Conservation (phyloP, 2,113 vertebrate species). For the Rhagologus leucostigma region DNA sequence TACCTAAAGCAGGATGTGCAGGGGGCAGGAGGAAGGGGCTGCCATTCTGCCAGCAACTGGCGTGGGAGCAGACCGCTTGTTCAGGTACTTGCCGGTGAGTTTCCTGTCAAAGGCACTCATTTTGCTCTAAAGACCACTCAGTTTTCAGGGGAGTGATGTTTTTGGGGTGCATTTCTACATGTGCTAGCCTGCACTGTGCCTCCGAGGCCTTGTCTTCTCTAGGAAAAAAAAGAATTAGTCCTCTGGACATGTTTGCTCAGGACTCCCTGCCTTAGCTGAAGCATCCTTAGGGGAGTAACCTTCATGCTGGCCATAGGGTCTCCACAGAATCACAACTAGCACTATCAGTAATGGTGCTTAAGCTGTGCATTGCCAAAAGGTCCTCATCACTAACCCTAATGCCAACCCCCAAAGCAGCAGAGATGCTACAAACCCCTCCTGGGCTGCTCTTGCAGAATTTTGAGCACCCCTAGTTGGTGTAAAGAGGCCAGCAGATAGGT, state of each 20-base stretch:
- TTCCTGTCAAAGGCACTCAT: neutral
- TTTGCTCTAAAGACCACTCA: neutral
- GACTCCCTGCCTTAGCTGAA: neutral
- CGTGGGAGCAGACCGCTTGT: neutral
- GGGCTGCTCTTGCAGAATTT: neutral
- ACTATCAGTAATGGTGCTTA: neutral
- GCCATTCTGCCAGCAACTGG: neutral
- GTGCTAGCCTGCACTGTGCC: neutral
- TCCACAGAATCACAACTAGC: neutral
- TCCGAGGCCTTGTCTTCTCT: neutral
- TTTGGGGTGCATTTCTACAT: neutral
- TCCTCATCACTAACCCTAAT: neutral
- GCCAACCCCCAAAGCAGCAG: neutral
- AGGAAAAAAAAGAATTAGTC: neutral
- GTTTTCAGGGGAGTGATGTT: neutral
- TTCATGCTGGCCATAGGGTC: neutral
- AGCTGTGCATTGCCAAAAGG: neutral
- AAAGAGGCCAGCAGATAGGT: neutral
- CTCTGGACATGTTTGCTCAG: neutral
- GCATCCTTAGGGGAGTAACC: neutral
- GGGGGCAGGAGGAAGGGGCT: neutral
- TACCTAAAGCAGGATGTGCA: rapidly evolving
- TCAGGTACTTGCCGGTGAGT: neutral
- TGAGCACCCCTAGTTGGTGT: neutral
- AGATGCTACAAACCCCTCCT: neutral